phyloP scores from a whole-genome alignment of 2,113 vertebrate genomes.

The Typhlomys cinereus region DNA sequence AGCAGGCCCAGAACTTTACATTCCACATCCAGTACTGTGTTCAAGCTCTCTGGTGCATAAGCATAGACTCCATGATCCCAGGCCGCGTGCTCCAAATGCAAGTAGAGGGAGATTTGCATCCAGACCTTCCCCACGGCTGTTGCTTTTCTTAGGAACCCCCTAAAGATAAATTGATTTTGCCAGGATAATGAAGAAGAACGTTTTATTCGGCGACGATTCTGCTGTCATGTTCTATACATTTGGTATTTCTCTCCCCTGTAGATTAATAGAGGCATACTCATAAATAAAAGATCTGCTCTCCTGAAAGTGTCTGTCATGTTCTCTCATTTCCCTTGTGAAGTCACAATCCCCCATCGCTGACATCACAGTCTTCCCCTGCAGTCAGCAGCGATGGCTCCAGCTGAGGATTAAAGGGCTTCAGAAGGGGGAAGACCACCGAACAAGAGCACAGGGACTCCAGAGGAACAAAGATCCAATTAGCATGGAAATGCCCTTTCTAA shows the following conservation, averaged over 20 bases:
- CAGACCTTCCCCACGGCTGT: conserved; percentile 62
- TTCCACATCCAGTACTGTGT: background rate
- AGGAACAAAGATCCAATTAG: conserved; percentile 74
- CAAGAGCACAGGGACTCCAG: conserved; percentile 70
- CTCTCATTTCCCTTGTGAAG: conserved; percentile 80
- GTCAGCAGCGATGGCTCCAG: conserved; percentile 74
- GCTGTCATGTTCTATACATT: conserved; percentile 82
- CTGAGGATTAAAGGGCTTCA: conserved; percentile 72
- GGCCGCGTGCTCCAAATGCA: conserved; percentile 59
- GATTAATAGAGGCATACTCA: conserved; percentile 81
- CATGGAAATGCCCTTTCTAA: conserved; percentile 73
- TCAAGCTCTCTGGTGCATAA: conserved; percentile 32
- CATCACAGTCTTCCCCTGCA: conserved; percentile 75
- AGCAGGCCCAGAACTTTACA: background rate
- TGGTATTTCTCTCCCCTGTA: conserved; percentile 61
- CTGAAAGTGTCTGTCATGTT: conserved; percentile 74
- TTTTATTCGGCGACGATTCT: conserved; percentile 79
- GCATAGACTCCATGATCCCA: conserved; percentile 56
- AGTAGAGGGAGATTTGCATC: conserved; percentile 60
- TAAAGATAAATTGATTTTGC: conserved; percentile 81
- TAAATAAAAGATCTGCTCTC: conserved; percentile 79
- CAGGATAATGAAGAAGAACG: conserved; percentile 79
- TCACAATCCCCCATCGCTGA: conserved; percentile 81
- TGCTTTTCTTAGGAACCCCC: conserved; percentile 69
- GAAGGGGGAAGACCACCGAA: conserved; percentile 69